A percentile compares a stretch with the other conserved stretches of the same genome.
Evolutionary conservation across 2,888 invertebrate species (phyloP).

Genomic region (Harpalus rubripes): DNA sequence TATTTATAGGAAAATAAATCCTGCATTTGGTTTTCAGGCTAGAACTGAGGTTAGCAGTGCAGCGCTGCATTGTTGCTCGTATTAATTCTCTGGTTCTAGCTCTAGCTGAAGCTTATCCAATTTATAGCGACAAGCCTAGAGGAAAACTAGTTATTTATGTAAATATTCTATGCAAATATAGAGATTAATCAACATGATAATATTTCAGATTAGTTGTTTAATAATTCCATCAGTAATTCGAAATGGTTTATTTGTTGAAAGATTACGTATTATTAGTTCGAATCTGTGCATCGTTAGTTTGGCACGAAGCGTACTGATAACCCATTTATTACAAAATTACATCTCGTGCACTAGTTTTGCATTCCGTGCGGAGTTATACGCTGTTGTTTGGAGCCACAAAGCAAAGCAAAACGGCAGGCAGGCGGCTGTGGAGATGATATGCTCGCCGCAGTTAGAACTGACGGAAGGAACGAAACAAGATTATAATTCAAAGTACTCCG

Average conservation of each 20-base stretch:
- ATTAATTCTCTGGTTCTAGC: background rate
- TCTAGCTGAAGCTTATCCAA: conserved; percentile 9
- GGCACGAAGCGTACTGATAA: conserved; percentile 29
- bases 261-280: conserved; percentile 36
- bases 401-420: conserved; percentile 42
- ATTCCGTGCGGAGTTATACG: conserved; percentile 21
- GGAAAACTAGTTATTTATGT: conserved; percentile 39
- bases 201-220: conserved; percentile 26
- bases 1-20: too few relatives aligned
- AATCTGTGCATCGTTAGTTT: conserved; percentile 32
- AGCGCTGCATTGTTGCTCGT: background rate
- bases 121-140: conserved; percentile 19
- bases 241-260: conserved; percentile 45
- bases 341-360: conserved; percentile 39
- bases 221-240: conserved; percentile 20
- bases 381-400: conserved; percentile 44
- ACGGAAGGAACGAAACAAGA: conserved; percentile 57
- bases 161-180: conserved; percentile 30
- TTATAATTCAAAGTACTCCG: conserved; percentile 59
- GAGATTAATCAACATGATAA: conserved; percentile 37
- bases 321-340: conserved; percentile 51
- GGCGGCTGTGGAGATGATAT: conserved; percentile 27
- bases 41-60: background rate
- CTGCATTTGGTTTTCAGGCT: background rate
- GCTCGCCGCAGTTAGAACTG: conserved; percentile 50